Evolutionary conservation across 2,888 invertebrate species (phyloP).

Genomic region (Drosophila macrospina): DNA sequence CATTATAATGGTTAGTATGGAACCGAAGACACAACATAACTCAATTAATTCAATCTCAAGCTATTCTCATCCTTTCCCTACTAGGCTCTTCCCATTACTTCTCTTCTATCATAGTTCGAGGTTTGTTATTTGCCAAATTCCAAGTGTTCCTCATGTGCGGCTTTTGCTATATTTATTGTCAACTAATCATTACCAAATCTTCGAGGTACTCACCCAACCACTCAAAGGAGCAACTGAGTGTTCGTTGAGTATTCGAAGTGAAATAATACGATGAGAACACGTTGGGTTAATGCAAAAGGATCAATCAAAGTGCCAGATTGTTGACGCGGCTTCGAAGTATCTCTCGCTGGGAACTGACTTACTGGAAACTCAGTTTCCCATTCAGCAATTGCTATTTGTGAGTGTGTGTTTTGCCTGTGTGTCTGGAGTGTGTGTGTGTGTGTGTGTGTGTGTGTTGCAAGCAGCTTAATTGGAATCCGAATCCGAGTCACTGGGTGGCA

Average conservation of each 20-base stretch:
- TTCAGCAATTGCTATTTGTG: constrained; percentile 20
- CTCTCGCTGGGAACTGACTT: constrained; percentile 11
- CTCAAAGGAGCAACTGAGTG: background rate
- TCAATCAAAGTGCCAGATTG: constrained; percentile 17
- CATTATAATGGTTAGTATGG: constrained; percentile 21
- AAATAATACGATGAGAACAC: constrained; percentile 36
- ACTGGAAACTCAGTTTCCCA: constrained; percentile 6
- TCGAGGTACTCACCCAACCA: constrained; percentile 31
- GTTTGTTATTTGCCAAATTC: background rate
- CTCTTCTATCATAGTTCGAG: constrained; percentile 1
- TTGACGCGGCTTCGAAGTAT: constrained; percentile 8
- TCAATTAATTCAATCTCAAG: constrained; percentile 2
- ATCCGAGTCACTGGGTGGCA: constrained; percentile 86
- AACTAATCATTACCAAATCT: constrained; percentile 68
- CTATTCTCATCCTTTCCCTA: background rate
- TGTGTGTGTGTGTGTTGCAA: background rate
- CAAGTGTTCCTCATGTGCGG: background rate
- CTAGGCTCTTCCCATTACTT: too few species aligned
- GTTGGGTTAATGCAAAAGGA: constrained; percentile 11
- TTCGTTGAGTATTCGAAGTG: constrained; percentile 3
- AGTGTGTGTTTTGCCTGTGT: background rate
- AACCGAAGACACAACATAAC: constrained; percentile 38
- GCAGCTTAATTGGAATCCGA: constrained; percentile 86
- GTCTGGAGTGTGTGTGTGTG: background rate
- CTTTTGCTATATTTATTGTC: constrained; percentile 61